Base-by-base conservation (phyloP, 92 coral and sea anemone species). In the Palythoa grandis region DNA sequence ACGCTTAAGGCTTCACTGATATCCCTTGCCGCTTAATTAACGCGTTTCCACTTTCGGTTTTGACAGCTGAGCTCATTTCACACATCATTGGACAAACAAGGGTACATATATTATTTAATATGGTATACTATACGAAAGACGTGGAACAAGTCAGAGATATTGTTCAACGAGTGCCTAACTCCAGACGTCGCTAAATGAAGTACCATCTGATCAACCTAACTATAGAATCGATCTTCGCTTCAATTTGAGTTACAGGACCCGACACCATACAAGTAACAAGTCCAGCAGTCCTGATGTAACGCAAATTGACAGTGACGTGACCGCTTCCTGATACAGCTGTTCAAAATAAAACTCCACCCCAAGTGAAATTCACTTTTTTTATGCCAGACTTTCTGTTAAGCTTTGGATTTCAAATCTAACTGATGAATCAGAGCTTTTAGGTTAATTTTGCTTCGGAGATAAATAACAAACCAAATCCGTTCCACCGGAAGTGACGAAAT, bases 11-110 rank as follows among this genome's bases (percentile, higher is more conserved):
- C n/a, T 38, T 1, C 37, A 8, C 9, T 17, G 15, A 38, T 19
- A 17, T 38, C 17, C 54, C 50, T 8, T 19, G n/a, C 37, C 25
- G 38, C 19, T 58, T 78, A 48, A 52, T 78, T 60, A 37, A 74
- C 29, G 68, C 50, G 29, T 77, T 77, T 77, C 47, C 83, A 61
- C 54, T 78, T 78, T 7, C 39, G 24, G 9, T 73, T 65, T 37
- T 43, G 53, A 40, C 56, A 52, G 22, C 76, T 37, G 7, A 6
- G 15, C 24, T 72, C 79, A 74, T 74, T 52, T 74, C 61, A 48
- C 63, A 74, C 61, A 23, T 38, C 61, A 74, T 11, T 74, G 61
- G 39, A 52, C 38, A 20, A 23, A 50, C 63, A 50, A 74, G 79
- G 50, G 50, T 8, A 8, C 50, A 43, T 43, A 43, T 43, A 8